Base-by-base conservation (phyloP, 35 echinoderm and acorn worm species). In the Stichopus chloronotus region DNA sequence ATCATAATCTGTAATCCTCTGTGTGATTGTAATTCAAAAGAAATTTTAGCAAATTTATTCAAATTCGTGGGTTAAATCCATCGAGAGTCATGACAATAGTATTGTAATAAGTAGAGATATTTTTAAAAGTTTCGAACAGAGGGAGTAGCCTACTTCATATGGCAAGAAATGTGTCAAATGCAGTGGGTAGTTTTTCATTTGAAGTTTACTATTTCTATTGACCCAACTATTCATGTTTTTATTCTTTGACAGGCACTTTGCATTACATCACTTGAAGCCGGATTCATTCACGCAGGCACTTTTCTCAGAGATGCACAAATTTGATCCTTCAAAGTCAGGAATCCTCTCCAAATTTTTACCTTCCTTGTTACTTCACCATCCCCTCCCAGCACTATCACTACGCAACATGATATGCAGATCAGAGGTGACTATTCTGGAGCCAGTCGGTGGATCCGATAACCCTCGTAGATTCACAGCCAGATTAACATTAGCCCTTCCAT, bases 291-390 rank as follows among this genome's bases (percentile, higher is more conserved):
- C 95, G 8, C 95, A 90, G 56, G 97, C 97, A 25, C 91, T 99
- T 16, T 99, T 99, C 76, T 95, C 97, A 13, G 95, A 99, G 94
- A 94, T 95, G 81, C 95, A 96, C 54, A 99, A 99, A 78, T 90
- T 99, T 25, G 93, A 94, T 16, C 91, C 95, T 17, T 94, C 84
- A n/a, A 93, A 96, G 57, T 88, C 94, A 10, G 97, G 93, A 14
- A 99, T 99, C 59, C 88, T 99, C 25, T 92, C 93, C 65, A 99
- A 99, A 57, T 99, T 96, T 76, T 92, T 99, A 2, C 97, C 96
- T 76, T 95, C 97, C 4, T 57, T 99, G 7, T 87, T 99, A 14
- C 88, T 99, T 22, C 97, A 99, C 69, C 90, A 95, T 25, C 52
- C 84, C 5, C 91, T 96, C 9, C 97, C 97, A 30, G 76, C 92